Conservation (phyloP, 1,140 invertebrate species). For the Halotydeus destructor region DNA sequence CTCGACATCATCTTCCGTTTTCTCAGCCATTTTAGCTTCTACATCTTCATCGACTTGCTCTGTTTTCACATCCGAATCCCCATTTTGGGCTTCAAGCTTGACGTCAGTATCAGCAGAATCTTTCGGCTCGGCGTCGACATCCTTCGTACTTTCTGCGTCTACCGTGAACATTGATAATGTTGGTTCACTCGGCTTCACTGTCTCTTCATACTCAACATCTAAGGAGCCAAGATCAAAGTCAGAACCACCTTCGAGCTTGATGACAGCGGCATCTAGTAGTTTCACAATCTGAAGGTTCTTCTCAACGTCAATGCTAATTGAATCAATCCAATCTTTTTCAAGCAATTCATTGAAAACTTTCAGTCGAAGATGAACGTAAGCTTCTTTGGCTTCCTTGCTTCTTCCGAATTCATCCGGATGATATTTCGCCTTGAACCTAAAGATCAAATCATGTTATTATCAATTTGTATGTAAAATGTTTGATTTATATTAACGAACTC, state of each 20-base stretch:
- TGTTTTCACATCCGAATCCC: not conserved
- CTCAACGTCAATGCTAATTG: slow-evolving; percentile 60
- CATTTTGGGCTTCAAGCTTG: not conserved
- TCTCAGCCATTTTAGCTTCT: slow-evolving; percentile 1
- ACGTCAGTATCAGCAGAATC: not conserved
- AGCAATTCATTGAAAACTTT: slow-evolving; percentile 72
- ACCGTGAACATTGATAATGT: slow-evolving; percentile 9
- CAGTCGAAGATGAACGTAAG: slow-evolving; percentile 63
- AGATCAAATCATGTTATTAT: slow-evolving; percentile 10
- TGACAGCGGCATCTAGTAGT: slow-evolving; percentile 84
- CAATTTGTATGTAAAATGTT: not conserved
- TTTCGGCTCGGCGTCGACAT: not conserved
- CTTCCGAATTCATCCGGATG: slow-evolving; percentile 88
- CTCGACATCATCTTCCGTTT: slow-evolving; percentile 12
- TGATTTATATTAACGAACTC: no score
- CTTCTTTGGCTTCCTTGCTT: slow-evolving; percentile 62
- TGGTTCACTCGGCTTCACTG: slow-evolving; percentile 14
- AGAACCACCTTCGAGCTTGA: slow-evolving; percentile 87
- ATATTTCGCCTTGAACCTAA: slow-evolving; percentile 96
- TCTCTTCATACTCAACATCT: slow-evolving; percentile 24
- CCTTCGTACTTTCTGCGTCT: slow-evolving; percentile 4
- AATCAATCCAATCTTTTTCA: slow-evolving; percentile 45
- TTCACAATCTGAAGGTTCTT: slow-evolving; percentile 65
- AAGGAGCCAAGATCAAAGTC: slow-evolving; percentile 73
- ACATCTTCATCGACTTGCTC: not conserved